A percentile compares a stretch with the other conserved stretches of the same genome.
Evolutionary conservation across 2,113 vertebrate species (phyloP).

Genomic region (Leptobrachium leishanense): DNA sequence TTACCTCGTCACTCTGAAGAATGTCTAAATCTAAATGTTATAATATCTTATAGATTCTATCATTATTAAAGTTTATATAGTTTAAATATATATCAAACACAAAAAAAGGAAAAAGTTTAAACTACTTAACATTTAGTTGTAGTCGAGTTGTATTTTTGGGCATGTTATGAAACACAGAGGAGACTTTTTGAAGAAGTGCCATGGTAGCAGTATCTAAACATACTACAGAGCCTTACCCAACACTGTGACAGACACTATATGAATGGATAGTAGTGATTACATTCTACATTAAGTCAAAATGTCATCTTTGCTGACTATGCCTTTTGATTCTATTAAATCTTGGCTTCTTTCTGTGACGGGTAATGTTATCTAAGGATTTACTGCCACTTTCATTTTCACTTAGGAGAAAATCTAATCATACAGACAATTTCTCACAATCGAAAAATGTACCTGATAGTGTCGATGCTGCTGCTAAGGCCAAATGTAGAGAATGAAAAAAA

Average conservation of each 20-base stretch:
- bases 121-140: too few relatives aligned
- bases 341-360: slow-evolving; percentile 49
- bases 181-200: too few relatives aligned
- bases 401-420: slow-evolving; percentile 51
- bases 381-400: slow-evolving; percentile 51
- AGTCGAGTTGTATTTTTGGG: too few relatives aligned
- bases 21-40: too few relatives aligned
- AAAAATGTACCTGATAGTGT: slow-evolving; percentile 35
- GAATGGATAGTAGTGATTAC: slow-evolving; percentile 48
- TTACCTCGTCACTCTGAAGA: too few relatives aligned
- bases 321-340: slow-evolving; percentile 51
- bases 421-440: slow-evolving; percentile 50
- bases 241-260: slow-evolving; percentile 44
- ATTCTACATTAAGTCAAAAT: slow-evolving; percentile 50
- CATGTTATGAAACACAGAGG: too few relatives aligned
- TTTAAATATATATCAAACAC: too few relatives aligned
- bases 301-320: slow-evolving; percentile 50
- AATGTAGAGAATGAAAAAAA: slow-evolving; percentile 9
- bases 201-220: too few relatives aligned
- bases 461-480: slow-evolving; percentile 17
- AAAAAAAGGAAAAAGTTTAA: too few relatives aligned
- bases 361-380: slow-evolving; percentile 52
- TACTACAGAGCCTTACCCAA: slow-evolving; percentile 29
- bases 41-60: too few relatives aligned
- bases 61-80: too few relatives aligned